Conservation (phyloP, 2,888 invertebrate genomes). For the Cephus nigrinus region DNA sequence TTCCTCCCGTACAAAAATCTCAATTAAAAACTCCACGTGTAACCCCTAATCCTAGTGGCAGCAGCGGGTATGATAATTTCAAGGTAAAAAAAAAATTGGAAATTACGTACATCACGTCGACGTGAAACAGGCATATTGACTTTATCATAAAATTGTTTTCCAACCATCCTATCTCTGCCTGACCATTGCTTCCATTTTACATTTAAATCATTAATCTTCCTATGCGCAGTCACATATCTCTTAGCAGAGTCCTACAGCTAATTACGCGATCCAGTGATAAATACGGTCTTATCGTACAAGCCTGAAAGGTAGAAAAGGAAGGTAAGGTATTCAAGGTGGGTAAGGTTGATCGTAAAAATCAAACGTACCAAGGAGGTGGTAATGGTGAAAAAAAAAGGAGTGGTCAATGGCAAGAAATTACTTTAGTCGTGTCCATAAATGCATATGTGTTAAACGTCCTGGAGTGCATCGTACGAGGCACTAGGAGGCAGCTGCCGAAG, state of each 20-base stretch:
- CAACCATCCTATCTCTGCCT: background rate
- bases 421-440: background rate
- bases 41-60: background rate
- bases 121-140: background rate
- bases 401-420: background rate
- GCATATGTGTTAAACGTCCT: background rate
- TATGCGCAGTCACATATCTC: background rate
- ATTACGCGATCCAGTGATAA: background rate
- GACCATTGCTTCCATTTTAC: background rate
- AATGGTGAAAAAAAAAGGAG: background rate
- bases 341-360: background rate
- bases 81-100: background rate
- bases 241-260: background rate
- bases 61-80: background rate
- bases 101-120: background rate
- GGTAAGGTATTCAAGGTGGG: background rate
- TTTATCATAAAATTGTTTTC: background rate
- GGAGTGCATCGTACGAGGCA: background rate
- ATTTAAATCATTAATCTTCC: background rate
- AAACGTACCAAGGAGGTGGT: background rate
- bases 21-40: background rate
- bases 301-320: background rate
- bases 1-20: background rate
- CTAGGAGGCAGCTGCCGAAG: background rate
- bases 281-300: background rate